phyloP scores from a whole-genome alignment of 2,797 vertebrate genomes.

The Pseudochirops corinnae region DNA sequence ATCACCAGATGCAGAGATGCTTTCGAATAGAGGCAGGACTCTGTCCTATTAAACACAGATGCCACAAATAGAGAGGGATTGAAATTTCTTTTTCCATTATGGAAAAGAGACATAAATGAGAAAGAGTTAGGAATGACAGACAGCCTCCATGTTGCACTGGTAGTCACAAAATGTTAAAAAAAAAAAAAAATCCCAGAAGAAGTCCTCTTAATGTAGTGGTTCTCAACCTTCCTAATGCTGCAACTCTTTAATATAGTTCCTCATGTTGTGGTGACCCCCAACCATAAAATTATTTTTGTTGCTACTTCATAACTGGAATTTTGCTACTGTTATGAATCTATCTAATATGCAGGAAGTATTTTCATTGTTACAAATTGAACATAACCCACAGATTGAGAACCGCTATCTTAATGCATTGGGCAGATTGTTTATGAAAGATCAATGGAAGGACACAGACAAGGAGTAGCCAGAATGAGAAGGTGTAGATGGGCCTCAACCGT shows the following conservation, averaged over 20 bases:
- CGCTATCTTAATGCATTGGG: background rate
- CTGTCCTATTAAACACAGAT: background rate
- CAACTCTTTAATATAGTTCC: no score
- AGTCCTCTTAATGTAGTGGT: background rate
- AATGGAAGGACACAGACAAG: background rate
- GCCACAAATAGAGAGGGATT: background rate
- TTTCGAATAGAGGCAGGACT: background rate
- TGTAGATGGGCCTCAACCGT: background rate
- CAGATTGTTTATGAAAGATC: background rate
- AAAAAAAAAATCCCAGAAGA: background rate
- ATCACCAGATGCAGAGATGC: background rate
- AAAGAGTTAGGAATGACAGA: background rate
- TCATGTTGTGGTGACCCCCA: no score
- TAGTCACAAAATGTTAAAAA: background rate
- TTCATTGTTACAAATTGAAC: no score
- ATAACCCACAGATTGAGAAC: no score
- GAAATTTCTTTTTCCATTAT: background rate
- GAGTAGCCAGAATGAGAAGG: background rate
- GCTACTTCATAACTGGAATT: no score
- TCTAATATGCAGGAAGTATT: no score
- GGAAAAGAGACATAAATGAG: background rate
- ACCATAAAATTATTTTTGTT: no score
- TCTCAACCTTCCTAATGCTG: no score
- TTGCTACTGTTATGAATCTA: no score
- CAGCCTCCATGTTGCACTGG: background rate